Conservation (phyloP, 1,140 invertebrate species). For the Leptinotarsa lineolata region DNA sequence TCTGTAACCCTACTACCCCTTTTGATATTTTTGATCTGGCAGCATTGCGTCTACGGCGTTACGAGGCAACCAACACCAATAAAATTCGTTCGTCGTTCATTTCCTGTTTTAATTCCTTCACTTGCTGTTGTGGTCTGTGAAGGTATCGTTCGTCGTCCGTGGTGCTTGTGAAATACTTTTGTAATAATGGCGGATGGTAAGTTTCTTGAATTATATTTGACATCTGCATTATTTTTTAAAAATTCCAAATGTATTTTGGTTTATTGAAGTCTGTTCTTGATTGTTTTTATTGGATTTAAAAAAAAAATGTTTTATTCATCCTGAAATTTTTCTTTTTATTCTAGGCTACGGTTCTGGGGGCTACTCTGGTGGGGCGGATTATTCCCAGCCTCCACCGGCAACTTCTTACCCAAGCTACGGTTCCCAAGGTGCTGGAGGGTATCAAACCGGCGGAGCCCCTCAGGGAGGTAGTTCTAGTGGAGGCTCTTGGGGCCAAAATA, state of each 20-base stretch:
- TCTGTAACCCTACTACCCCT: too few species aligned
- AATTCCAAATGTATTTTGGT: too few species aligned
- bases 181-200: constrained; percentile 1
- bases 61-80: neutral
- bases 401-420: constrained; percentile 34
- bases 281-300: neutral
- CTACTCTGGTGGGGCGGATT: constrained; percentile 25
- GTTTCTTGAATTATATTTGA: neutral
- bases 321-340: neutral
- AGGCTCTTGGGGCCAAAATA: constrained; percentile 26
- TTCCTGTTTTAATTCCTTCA: too few species aligned
- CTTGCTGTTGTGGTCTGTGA: too few species aligned
- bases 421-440: constrained; percentile 16
- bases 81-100: neutral
- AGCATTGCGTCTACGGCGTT: neutral
- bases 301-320: neutral
- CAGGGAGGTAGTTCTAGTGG: constrained; percentile 20
- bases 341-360: constrained; percentile 27
- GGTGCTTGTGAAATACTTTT: too few species aligned
- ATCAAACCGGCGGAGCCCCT: constrained; percentile 13
- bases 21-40: too few species aligned
- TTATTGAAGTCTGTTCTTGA: neutral
- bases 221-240: too few species aligned
- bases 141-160: neutral
- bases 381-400: constrained; percentile 34